Conservation (phyloP, 2,888 invertebrate species). For the Cerastis rubricosa region DNA sequence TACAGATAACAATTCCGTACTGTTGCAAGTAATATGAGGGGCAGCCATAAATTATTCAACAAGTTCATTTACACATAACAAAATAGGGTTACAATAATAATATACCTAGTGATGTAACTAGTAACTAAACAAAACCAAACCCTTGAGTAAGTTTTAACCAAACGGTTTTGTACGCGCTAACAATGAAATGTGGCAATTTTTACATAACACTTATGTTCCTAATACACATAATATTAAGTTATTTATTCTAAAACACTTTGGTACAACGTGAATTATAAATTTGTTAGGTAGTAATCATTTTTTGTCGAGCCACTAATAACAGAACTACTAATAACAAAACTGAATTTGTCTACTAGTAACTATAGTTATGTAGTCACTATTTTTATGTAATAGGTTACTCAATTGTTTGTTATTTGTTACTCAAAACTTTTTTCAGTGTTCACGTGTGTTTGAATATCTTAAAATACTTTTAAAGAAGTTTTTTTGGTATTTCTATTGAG, state of each 20-base stretch:
- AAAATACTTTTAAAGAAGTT: slow-evolving; percentile 40
- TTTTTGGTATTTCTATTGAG: slow-evolving; percentile 2
- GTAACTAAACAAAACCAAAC: neutral
- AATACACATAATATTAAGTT: too few relatives aligned
- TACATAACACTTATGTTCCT: neutral
- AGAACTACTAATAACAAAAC: too few relatives aligned
- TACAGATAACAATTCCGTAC: too few relatives aligned
- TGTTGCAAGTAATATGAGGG: too few relatives aligned
- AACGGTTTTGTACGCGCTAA: neutral
- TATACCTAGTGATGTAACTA: neutral
- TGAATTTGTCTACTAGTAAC: too few relatives aligned
- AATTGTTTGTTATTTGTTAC: neutral
- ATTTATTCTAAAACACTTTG: neutral
- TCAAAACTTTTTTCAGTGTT: neutral
- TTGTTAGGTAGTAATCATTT: too few relatives aligned
- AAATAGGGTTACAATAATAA: neutral
- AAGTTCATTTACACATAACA: too few relatives aligned
- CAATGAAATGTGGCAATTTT: neutral
- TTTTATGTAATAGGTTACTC: too few relatives aligned
- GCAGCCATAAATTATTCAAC: too few relatives aligned
- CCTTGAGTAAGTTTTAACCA: neutral
- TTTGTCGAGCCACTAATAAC: too few relatives aligned
- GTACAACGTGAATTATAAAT: neutral
- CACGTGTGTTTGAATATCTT: slow-evolving; percentile 57
- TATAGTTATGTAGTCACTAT: too few relatives aligned